These are phyloP conservation scores for Epinotia ramella DNA, from an alignment of 2,888 invertebrate genomes.

Conservation along the genomic window DNA sequence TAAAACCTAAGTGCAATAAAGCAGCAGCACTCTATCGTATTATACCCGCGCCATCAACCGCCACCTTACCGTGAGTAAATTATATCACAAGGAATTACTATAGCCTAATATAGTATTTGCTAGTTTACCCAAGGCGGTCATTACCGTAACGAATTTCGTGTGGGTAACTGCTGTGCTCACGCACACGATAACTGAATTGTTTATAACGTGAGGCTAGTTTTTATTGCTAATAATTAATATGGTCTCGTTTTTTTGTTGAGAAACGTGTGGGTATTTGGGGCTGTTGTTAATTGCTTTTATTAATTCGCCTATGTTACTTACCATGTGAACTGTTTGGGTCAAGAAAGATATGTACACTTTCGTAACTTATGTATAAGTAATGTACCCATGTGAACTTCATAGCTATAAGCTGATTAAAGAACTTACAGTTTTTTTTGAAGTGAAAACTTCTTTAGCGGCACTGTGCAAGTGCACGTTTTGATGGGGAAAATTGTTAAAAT, in stretches of 20 bases:
- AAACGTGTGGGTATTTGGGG: slow-evolving; percentile 16
- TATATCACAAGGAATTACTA: slow-evolving; percentile 66
- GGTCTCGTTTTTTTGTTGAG: slow-evolving; percentile 34
- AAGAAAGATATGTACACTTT: no score
- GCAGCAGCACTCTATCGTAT: slow-evolving; percentile 55
- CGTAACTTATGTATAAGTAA: no score
- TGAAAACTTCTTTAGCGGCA: no score
- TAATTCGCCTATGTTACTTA: background rate
- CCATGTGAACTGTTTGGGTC: background rate
- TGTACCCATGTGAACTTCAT: no score
- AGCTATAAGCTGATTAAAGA: background rate
- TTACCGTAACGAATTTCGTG: slow-evolving; percentile 70
- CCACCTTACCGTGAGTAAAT: slow-evolving; percentile 48
- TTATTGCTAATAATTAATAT: slow-evolving; percentile 60
- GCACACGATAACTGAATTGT: slow-evolving; percentile 59
- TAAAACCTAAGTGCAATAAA: background rate
- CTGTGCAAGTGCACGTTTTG: no score
- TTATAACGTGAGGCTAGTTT: slow-evolving; percentile 56
- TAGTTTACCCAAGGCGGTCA: slow-evolving; percentile 64
- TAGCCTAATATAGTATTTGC: slow-evolving; percentile 67
- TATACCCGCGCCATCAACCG: slow-evolving; percentile 52
- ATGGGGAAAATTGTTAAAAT: no score
- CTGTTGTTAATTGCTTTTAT: slow-evolving; percentile 5
- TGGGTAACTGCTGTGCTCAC: slow-evolving; percentile 58
- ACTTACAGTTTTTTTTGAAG: background rate